Evolutionary conservation across 2,888 invertebrate genomes (phyloP).

Genomic region (Leucoma salicis): DNA sequence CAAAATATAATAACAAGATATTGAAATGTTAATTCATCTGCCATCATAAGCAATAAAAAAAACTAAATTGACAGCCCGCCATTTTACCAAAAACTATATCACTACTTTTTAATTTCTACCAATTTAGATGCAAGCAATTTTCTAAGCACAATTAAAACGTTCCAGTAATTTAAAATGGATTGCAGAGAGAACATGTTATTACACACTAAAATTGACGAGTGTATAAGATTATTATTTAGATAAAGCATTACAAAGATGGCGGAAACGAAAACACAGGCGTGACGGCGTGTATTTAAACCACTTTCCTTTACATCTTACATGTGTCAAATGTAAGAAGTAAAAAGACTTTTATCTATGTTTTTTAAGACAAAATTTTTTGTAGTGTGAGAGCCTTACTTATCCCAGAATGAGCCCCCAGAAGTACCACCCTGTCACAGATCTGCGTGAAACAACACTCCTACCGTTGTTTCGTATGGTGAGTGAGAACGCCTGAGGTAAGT

Average conservation of each 20-base stretch:
- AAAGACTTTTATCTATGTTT: conserved; percentile 21
- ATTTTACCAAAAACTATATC: neutral
- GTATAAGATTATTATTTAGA: conserved; percentile 39
- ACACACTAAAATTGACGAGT: conserved; percentile 23
- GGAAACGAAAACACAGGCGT: conserved; percentile 27
- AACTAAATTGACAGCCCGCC: too few species aligned
- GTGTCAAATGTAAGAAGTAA: conserved; percentile 15
- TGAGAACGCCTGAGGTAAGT: too few species aligned
- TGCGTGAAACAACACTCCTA: too few species aligned
- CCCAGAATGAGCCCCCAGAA: too few species aligned
- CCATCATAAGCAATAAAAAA: too few species aligned
- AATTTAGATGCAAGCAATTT: neutral
- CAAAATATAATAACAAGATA: too few species aligned
- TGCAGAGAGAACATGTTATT: conserved; percentile 17
- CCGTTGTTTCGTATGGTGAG: too few species aligned
- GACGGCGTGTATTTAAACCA: conserved; percentile 30
- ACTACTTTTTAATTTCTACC: neutral
- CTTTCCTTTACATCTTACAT: conserved; percentile 35
- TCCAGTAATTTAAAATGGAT: neutral
- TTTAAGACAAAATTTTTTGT: too few species aligned
- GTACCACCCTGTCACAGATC: too few species aligned
- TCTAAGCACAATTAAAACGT: neutral
- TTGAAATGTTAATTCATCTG: too few species aligned
- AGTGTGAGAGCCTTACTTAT: too few species aligned
- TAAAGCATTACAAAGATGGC: conserved; percentile 29